Evolutionary conservation across 2,888 invertebrate genomes (phyloP), one percentile per base, ranked within the genome.

Genomic region (Tortrix viridana): DNA sequence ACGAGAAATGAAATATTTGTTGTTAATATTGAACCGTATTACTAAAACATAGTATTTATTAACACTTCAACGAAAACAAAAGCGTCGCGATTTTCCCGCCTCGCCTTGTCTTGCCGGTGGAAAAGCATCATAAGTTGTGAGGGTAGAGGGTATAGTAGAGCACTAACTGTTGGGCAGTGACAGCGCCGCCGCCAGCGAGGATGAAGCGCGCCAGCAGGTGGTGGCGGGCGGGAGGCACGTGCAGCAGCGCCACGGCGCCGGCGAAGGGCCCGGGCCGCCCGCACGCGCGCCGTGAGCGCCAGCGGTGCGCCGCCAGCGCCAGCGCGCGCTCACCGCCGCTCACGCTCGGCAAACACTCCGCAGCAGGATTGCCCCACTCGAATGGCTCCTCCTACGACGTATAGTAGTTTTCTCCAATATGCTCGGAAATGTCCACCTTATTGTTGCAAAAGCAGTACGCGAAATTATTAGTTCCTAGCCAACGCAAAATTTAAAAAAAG

Each of bases 321-420:
- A 95, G 88, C 0, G 82, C 76, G 2, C 88, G 88, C 68, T 94
- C 93, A 0, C 83, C 68, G 48, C 88, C 69, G 32, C 90, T 74
- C 3, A 94, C 78, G 0, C 91, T 79, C 0, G 94, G 92, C 0
- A 89, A 85, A 2, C 84, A 86, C 0, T 93, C 92, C 0, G 95
- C 94, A 55, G 85, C 82, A 0, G 95, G 95, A 82, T 97, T 97
- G 3, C 97, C 97, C 95, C 96, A 97, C 80, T 98, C 98, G 82
- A 93, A 97, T 0, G 94, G 93, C 72, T 96, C 96, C 81, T 98
- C 98, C 96, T 96, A 32, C 5, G n/a, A 16, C 22, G 0, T 7
- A 7, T 37, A 16, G 37, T 6, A 14, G 9, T 16, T 20, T 26
- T 26, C 9, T 26, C 9, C 7, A 26, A 26, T 3, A 9, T 26